phyloP scores from a whole-genome alignment of 2,113 vertebrate species.

The Burhinus oedicnemus region DNA sequence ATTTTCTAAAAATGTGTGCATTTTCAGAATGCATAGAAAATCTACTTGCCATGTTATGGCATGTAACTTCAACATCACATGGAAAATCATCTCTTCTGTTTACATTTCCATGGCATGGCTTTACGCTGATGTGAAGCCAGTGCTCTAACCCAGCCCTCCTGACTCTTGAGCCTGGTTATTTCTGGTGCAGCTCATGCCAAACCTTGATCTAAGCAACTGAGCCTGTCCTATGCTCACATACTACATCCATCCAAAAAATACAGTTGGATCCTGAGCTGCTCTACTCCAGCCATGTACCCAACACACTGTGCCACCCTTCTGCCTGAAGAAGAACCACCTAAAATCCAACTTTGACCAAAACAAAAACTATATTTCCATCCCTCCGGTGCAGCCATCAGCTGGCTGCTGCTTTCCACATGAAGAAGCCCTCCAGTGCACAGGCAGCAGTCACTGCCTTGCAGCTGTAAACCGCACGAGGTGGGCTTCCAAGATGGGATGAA shows the following conservation, averaged over 20 bases:
- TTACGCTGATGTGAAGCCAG: neutral
- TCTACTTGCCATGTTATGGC: neutral
- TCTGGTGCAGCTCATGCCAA: neutral
- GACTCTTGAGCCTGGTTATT: neutral
- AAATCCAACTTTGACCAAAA: neutral
- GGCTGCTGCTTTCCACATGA: neutral
- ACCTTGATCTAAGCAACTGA: neutral
- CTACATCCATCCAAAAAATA: neutral
- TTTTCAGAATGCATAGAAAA: neutral
- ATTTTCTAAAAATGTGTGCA: neutral
- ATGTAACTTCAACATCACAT: neutral
- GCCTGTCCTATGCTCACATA: neutral
- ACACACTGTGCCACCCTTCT: neutral
- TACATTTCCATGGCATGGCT: neutral
- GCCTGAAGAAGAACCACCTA: neutral
- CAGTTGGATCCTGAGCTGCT: neutral
- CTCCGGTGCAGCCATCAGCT: neutral
- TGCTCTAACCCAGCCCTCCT: fast-evolving
- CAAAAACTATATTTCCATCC: neutral
- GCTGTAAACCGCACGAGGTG: fast-evolving
- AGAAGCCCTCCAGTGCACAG: neutral
- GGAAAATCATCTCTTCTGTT: neutral
- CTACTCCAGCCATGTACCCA: neutral
- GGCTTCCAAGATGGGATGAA: neutral
- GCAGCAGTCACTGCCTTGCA: neutral